phyloP scores from a whole-genome alignment of 2,797 vertebrate species.

The Hirundo rustica region DNA sequence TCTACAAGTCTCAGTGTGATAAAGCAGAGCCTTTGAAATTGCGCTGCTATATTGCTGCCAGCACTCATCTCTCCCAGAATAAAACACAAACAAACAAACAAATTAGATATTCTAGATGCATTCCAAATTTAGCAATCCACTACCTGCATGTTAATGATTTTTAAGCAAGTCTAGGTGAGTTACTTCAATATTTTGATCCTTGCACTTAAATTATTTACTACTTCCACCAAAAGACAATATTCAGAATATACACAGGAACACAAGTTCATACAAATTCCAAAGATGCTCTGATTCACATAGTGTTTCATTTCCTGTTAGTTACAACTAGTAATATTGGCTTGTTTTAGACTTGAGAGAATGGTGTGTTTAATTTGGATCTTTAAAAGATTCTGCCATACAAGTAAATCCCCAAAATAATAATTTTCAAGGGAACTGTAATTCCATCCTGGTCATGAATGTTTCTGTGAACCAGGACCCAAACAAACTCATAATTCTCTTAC shows the following conservation, averaged over 20 bases:
- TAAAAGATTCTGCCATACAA: background rate
- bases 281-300: background rate
- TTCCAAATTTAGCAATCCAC: background rate
- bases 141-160: background rate
- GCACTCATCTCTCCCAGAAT: accelerated
- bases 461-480: background rate
- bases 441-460: background rate
- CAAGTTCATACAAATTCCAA: background rate
- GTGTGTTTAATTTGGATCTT: background rate
- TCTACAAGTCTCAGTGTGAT: background rate
- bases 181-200: background rate
- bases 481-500: background rate
- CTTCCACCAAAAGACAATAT: background rate
- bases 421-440: background rate
- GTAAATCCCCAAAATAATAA: background rate
- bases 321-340: background rate
- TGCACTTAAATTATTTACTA: background rate
- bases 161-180: background rate
- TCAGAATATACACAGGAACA: background rate
- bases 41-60: background rate
- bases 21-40: background rate
- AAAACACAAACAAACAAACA: background rate
- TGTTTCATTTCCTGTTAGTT: background rate
- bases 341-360: background rate
- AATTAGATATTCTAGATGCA: background rate